phyloP scores from a whole-genome alignment of 2,113 vertebrate genomes.

The Gasterosteus aculeatus region DNA sequence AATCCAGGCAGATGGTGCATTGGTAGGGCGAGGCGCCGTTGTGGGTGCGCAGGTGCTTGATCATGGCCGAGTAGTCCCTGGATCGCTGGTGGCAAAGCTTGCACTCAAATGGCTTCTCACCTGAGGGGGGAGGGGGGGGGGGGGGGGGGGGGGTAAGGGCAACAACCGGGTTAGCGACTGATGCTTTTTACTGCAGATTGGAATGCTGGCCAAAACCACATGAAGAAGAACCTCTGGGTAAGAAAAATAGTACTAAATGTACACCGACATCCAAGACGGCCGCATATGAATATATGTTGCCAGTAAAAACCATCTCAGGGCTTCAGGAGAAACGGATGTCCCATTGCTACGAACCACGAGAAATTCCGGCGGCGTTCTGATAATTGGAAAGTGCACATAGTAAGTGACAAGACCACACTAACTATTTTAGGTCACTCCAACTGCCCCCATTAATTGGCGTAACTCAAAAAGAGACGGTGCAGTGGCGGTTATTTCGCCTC shows the following conservation, averaged over 20 bases:
- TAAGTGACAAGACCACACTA: slow-evolving; percentile 17
- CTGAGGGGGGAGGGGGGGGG: slow-evolving; percentile 69
- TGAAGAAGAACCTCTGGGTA: not conserved
- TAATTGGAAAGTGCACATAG: slow-evolving; percentile 30
- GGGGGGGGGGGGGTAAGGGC: slow-evolving; percentile 11
- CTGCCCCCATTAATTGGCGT: slow-evolving; percentile 30
- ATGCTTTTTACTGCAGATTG: not conserved
- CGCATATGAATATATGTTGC: slow-evolving; percentile 3
- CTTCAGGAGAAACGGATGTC: slow-evolving; percentile 3
- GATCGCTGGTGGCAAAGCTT: slow-evolving; percentile 99
- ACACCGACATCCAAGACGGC: not conserved
- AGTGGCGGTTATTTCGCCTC: slow-evolving; percentile 27
- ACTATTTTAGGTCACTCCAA: slow-evolving; percentile 24
- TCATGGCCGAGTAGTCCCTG: slow-evolving; percentile 99
- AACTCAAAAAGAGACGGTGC: not conserved
- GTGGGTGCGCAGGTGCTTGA: slow-evolving; percentile 99
- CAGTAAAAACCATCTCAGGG: not conserved
- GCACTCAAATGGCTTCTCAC: slow-evolving; percentile 99
- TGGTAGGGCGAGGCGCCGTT: slow-evolving; percentile 98
- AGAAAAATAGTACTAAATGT: not conserved
- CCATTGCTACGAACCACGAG: slow-evolving; percentile 15
- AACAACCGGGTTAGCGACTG: slow-evolving; percentile 12
- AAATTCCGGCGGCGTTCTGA: slow-evolving; percentile 19
- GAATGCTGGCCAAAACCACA: not conserved
- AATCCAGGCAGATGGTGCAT: slow-evolving; percentile 99